Evolutionary conservation across 2,113 vertebrate genomes (phyloP), one percentile per base, ranked within the genome.

Genomic region (Silurus meridionalis): DNA sequence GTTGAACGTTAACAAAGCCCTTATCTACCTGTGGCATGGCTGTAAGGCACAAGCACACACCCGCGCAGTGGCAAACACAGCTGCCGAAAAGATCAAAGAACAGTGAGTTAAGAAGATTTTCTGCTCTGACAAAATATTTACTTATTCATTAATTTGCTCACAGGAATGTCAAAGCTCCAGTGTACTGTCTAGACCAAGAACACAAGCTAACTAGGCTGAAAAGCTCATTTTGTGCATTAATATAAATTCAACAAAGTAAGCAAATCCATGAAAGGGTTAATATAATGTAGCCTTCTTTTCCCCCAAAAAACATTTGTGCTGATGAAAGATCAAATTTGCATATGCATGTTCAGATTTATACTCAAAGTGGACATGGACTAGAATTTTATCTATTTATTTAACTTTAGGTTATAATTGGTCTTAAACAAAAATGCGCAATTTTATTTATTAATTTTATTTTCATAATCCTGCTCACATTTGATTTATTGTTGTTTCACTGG

Each of bases 11-110:
- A 97, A 95, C 91, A 97, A 96, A 92, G 98, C 97, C 83, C 92
- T 97, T 83, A 98, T 99, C 83, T 99, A 97, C 93, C 95, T 99
- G 91, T 99, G 98, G 98, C 96, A 99, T 6, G 98, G 98, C 92
- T 99, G 98, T 94, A 99, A 99, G 92, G 96, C 96, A 11, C 98
- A 98, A 83, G 90, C 94, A 3, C 97, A 99, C 93, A 96, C 97
- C 0, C 96, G 96, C 87, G 93, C 96, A 8, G 98, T 99, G 57
- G 97, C 96, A 84, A 95, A 92, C 92, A 97, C 94, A 0, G 96
- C 97, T 0, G 95, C 97, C 0, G 96, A 95, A 88, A 97, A 95
- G 93, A 99, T 99, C 91, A 98, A 97, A 91, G 98, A 99, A 86
- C 96, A 97, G 98, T 99, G 91, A 97, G 97, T 96, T 66, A 48